These are phyloP conservation scores for Zapus hudsonius DNA, from an alignment of 2,113 vertebrate species.

Conservation along the genomic window DNA sequence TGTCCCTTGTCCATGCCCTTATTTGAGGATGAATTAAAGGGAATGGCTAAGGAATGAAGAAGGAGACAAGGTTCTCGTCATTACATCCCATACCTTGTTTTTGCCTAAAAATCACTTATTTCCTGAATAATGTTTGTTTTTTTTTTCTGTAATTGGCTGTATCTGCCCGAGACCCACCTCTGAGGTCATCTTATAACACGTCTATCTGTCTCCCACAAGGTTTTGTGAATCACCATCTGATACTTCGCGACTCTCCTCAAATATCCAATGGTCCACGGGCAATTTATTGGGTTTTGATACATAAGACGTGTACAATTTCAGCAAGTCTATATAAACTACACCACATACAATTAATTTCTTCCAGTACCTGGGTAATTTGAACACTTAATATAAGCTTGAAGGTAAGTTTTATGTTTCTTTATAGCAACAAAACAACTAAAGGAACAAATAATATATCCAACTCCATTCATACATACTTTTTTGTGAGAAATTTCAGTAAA, in stretches of 20 bases:
- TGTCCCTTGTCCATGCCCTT: neutral
- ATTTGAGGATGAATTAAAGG: neutral
- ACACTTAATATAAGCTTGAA: neutral
- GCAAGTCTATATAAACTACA: neutral
- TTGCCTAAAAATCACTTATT: neutral
- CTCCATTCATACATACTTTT: neutral
- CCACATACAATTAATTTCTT: neutral
- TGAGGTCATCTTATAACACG: neutral
- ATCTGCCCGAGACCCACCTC: neutral
- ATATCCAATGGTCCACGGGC: no score
- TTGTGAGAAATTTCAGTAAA: neutral
- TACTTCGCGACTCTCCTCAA: rapidly evolving
- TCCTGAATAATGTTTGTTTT: neutral
- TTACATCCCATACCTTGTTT: neutral
- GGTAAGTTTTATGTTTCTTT: neutral
- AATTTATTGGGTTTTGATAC: neutral
- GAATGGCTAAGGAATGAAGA: neutral
- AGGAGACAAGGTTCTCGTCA: neutral
- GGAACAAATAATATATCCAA: neutral
- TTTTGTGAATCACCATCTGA: neutral
- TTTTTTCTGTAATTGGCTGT: neutral
- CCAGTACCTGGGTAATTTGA: conserved; percentile 1
- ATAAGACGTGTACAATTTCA: neutral
- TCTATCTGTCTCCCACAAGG: rapidly evolving
- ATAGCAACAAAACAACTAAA: neutral